These are phyloP conservation scores for Antechinus stuartii DNA, from an alignment of 2,113 vertebrate genomes.

Conservation along the genomic window DNA sequence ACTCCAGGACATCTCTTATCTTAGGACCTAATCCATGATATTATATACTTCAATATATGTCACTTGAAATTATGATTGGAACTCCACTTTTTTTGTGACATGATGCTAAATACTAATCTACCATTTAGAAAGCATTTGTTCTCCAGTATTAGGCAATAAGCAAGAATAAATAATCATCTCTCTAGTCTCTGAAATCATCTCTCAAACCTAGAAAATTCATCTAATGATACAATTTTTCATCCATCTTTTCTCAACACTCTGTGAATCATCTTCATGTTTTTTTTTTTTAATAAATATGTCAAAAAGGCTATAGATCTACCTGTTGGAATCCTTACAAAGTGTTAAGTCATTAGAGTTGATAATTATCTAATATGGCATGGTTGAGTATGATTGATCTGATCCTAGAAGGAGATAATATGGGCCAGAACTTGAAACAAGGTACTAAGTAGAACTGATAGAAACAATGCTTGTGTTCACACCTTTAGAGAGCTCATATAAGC, in stretches of 20 bases:
- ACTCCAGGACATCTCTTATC: not conserved
- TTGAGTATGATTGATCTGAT: too few relatives aligned
- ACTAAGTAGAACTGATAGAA: too few relatives aligned
- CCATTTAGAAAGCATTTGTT: not conserved
- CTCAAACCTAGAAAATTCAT: not conserved
- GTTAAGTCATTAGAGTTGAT: too few relatives aligned
- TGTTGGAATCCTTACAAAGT: not conserved
- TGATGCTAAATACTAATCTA: not conserved
- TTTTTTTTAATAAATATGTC: not conserved
- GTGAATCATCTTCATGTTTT: not conserved
- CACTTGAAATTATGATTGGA: not conserved
- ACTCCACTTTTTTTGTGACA: not conserved
- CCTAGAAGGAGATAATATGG: too few relatives aligned
- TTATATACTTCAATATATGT: not conserved
- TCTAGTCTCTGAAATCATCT: not conserved
- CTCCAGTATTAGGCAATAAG: not conserved
- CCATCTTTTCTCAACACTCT: not conserved
- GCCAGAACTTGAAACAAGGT: too few relatives aligned
- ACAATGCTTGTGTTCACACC: too few relatives aligned
- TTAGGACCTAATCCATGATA: not conserved
- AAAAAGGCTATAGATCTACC: not conserved
- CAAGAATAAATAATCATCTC: not conserved
- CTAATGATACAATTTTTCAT: not conserved
- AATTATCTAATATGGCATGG: too few relatives aligned
- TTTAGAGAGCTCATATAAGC: too few relatives aligned